Conservation (phyloP, 64 coral and sea anemone genomes). For the Acropora yongei region DNA sequence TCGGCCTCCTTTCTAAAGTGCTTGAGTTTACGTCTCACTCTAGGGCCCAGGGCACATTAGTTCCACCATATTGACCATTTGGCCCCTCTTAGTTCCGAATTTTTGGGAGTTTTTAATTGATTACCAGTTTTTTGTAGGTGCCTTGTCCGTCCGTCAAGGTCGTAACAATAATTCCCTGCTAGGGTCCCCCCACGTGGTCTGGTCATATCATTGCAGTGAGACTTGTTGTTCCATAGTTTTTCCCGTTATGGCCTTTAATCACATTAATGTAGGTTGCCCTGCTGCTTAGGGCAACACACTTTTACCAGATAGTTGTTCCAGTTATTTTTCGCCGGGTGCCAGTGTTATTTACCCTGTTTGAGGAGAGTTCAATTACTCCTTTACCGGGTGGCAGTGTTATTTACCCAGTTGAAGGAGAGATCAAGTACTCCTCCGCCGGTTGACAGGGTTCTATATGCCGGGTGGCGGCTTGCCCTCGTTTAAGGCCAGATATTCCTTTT, state of each 20-base stretch:
- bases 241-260: not conserved
- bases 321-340: not conserved
- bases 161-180: not conserved
- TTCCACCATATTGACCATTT: too few species aligned
- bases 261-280: not conserved
- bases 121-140: not conserved
- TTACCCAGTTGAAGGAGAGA: not conserved
- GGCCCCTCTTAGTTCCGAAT: not conserved
- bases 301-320: not conserved
- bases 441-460: not conserved
- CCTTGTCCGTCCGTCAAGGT: not conserved
- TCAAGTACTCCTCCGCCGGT: not conserved
- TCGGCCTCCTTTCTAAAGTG: constrained; percentile 8
- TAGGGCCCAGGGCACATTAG: not conserved
- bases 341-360: not conserved
- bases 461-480: not conserved
- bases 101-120: not conserved
- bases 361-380: not conserved
- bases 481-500: not conserved
- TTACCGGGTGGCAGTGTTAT: not conserved
- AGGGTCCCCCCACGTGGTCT: not conserved
- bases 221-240: not conserved
- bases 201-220: constrained; percentile 7
- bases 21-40: constrained; percentile 7
- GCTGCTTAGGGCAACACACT: not conserved